Conservation (phyloP, 2,797 vertebrate species). For the Phylloscopus collybita region DNA sequence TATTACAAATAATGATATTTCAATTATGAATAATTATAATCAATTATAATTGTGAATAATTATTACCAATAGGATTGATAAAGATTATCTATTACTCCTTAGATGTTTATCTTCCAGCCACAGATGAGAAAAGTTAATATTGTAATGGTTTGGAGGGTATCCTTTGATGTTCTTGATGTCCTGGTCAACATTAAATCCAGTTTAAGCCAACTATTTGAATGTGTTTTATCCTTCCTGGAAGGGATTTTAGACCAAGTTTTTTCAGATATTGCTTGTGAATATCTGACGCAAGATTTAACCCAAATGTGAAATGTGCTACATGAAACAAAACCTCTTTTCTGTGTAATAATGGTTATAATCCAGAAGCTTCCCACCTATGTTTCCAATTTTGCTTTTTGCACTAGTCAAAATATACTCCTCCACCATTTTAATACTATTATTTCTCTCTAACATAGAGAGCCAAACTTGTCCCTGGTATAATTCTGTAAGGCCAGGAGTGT, state of each 20-base stretch:
- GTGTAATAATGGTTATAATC: constrained; percentile 7
- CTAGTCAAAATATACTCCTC: constrained; percentile 60
- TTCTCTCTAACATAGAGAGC: background rate
- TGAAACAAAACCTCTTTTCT: constrained; percentile 6
- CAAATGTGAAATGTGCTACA: background rate
- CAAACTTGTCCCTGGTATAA: background rate
- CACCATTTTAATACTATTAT: background rate
- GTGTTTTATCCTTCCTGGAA: background rate
- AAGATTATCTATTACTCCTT: background rate
- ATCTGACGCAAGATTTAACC: background rate
- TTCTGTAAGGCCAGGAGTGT: background rate
- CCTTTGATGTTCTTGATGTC: background rate
- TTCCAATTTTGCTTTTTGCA: background rate
- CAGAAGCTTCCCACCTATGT: constrained; percentile 48
- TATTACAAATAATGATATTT: background rate
- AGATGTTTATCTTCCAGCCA: background rate
- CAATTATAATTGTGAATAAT: background rate
- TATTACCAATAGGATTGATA: background rate
- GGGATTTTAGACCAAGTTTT: background rate
- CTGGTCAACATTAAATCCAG: background rate
- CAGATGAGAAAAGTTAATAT: background rate
- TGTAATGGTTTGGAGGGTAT: background rate
- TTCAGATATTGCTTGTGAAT: background rate
- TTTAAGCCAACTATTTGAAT: background rate
- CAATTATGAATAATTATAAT: background rate